Conservation (phyloP, 2,113 vertebrate genomes). For the Gambusia affinis region DNA sequence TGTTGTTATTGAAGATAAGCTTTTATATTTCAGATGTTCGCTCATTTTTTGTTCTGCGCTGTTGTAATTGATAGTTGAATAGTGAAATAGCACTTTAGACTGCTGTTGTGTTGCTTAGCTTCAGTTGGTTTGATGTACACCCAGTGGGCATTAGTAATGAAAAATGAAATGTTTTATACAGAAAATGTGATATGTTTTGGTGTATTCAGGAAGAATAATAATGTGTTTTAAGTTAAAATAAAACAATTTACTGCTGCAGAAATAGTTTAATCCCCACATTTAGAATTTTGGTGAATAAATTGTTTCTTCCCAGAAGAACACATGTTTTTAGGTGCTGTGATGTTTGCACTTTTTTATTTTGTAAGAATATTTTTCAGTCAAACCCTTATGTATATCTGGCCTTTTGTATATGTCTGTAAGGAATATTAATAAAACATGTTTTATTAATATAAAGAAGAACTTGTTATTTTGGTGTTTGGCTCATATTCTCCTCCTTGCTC, state of each 20-base stretch:
- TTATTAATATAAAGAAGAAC: not conserved
- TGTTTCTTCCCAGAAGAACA: not conserved
- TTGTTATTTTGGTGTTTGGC: not conserved
- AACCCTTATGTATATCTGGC: constrained; percentile 14
- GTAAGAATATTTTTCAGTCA: not conserved
- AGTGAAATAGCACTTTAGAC: constrained; percentile 71
- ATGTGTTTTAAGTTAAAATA: not conserved
- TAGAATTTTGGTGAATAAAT: not conserved
- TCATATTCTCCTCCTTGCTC: too few species aligned
- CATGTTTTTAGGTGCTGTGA: constrained; percentile 43
- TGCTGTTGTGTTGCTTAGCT: constrained; percentile 3
- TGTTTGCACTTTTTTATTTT: constrained; percentile 58
- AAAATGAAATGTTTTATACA: constrained; percentile 18
- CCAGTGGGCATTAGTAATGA: not conserved
- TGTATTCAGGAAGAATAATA: not conserved
- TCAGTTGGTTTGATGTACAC: constrained; percentile 1
- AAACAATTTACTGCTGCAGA: not conserved
- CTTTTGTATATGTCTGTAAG: constrained; percentile 20
- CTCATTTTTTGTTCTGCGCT: not conserved
- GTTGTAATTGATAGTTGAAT: constrained; percentile 11
- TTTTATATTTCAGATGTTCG: constrained; percentile 27
- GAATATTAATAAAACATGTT: constrained; percentile 22
- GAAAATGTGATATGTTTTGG: not conserved
- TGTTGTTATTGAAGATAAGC: constrained; percentile 53
- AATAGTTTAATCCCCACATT: too few species aligned